phyloP scores from a whole-genome alignment of 1,140 invertebrate genomes.

The Venustaconcha ellipsiformis region DNA sequence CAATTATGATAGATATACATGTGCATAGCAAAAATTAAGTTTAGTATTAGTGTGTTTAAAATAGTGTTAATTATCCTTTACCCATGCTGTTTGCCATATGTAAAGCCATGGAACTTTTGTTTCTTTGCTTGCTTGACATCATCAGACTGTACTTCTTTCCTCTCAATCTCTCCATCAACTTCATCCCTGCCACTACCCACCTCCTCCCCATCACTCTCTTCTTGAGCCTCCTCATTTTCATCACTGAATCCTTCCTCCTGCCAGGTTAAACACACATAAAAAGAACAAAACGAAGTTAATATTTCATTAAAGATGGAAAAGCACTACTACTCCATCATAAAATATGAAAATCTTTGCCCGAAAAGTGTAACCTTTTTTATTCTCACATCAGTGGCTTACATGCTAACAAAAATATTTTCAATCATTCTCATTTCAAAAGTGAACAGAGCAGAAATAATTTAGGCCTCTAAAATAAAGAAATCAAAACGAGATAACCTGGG shows the following conservation, averaged over 20 bases:
- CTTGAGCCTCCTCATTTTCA: slow-evolving; percentile 19
- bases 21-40: too few relatives aligned
- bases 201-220: slow-evolving; percentile 23
- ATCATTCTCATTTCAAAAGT: too few relatives aligned
- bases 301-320: too few relatives aligned
- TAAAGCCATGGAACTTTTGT: slow-evolving; percentile 36
- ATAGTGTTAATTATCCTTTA: slow-evolving; percentile 1
- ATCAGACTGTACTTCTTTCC: slow-evolving; percentile 18
- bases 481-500: too few relatives aligned
- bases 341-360: too few relatives aligned
- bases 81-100: slow-evolving; percentile 39
- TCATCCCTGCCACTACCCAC: slow-evolving; percentile 28
- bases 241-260: slow-evolving; percentile 30
- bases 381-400: too few relatives aligned
- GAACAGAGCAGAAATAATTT: too few relatives aligned
- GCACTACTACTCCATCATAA: too few relatives aligned
- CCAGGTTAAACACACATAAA: neutral
- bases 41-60: neutral
- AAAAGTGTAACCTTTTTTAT: too few relatives aligned
- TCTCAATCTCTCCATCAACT: slow-evolving; percentile 34
- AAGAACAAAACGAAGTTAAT: neutral
- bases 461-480: too few relatives aligned
- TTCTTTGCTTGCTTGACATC: neutral
- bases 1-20: too few relatives aligned
- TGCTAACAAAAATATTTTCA: too few relatives aligned